Evolutionary conservation across 2,113 vertebrate species (phyloP).

Genomic region (Phoxinus phoxinus): DNA sequence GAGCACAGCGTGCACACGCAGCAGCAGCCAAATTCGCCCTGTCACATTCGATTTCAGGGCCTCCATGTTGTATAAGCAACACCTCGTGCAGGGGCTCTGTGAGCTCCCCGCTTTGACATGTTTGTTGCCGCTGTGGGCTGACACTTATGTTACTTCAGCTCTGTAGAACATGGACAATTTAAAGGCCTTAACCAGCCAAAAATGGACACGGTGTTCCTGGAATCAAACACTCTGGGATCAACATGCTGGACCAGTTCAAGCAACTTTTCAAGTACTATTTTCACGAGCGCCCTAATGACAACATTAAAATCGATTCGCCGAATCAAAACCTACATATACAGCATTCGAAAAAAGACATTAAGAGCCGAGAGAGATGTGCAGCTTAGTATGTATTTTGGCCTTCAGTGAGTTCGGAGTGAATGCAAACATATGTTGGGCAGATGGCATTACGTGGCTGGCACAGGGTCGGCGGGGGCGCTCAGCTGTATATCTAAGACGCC

Average conservation of each 20-base stretch:
- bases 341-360: background rate
- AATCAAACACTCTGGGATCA: background rate
- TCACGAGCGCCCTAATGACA: background rate
- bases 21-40: conserved; percentile 76
- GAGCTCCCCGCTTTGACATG: conserved; percentile 62
- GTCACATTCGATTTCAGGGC: conserved; percentile 75
- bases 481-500: conserved; percentile 65
- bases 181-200: conserved; percentile 30
- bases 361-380: background rate
- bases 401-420: background rate
- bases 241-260: background rate
- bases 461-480: conserved; percentile 63
- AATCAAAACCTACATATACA: background rate
- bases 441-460: conserved; percentile 64
- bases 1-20: conserved; percentile 48
- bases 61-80: conserved; percentile 74
- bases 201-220: conserved; percentile 11
- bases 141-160: conserved; percentile 75
- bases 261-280: background rate
- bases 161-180: conserved; percentile 74
- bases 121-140: conserved; percentile 52
- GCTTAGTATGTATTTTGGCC: background rate
- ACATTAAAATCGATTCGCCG: background rate
- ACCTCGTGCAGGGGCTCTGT: conserved; percentile 69
- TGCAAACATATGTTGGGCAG: conserved; percentile 70